Base-by-base conservation (phyloP, 1,140 invertebrate genomes). In the Reticulitermes speratus region DNA sequence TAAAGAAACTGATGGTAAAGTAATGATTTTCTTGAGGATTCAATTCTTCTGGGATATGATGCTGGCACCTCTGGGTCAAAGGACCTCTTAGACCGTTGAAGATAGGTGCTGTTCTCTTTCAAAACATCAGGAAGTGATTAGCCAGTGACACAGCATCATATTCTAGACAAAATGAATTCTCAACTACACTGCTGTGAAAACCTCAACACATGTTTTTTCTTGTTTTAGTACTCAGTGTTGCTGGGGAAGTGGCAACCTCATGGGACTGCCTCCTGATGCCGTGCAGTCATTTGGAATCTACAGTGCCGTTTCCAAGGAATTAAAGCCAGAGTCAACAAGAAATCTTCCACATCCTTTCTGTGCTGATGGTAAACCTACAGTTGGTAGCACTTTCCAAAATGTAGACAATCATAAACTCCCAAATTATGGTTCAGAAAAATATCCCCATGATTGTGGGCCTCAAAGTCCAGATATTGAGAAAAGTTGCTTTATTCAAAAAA, bases 161-260 rank as follows among this genome's bases (percentile, higher is more conserved):
- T 38, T 38, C 38, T 38, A 38, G 38, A 38, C 38, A 38, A 38
- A 38, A 38, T 38, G 38, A 38, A 38, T 38, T 38, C 38, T 38
- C 38, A 2, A 38, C 38, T 5, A 38, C 38, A 38, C 38, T 38
- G 38, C 38, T 38, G 38, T 38, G 38, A 38, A 38, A 38, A 38
- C 38, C 38, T 38, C 38, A 38, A 38, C 38, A 38, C 38, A 38
- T 38, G 38, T 38, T 55, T 12, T 83, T 45, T 84, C 59, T 84
- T 84, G 44, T 84, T 84, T 2, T 45, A 84, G 84, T 65, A 44
- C 84, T 23, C 84, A 84, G 6, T 55, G 32, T 59, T 84, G 23
- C n/a, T 84, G 84, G 84, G 84, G 84, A 55, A 48, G 44, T 32
- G 84, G 84, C 16, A 84, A 84, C 9, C 52, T 84, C 9, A 52